Evolutionary conservation across 2,888 invertebrate genomes (phyloP).

Genomic region (Endotricha flammealis): DNA sequence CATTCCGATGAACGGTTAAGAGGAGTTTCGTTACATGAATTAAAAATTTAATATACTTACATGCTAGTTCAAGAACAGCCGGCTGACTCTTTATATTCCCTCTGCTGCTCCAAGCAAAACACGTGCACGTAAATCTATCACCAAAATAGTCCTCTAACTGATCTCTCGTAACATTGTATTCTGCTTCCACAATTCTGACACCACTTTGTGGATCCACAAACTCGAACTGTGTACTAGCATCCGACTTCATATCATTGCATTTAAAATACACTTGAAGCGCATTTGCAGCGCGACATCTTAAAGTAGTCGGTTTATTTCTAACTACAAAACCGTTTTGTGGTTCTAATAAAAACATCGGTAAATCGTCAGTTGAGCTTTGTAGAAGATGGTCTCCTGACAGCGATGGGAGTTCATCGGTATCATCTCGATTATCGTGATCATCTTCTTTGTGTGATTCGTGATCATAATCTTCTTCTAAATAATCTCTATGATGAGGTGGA

Average conservation of each 20-base stretch:
- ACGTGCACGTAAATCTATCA: constrained; percentile 94
- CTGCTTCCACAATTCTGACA: constrained; percentile 90
- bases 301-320: constrained; percentile 91
- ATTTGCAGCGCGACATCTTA: constrained; percentile 94
- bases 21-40: too few relatives aligned
- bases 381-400: constrained; percentile 66
- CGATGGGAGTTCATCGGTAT: constrained; percentile 69
- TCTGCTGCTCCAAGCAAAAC: constrained; percentile 93
- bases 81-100: constrained; percentile 92
- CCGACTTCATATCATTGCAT: constrained; percentile 89
- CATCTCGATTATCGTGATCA: constrained; percentile 67
- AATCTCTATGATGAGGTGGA: constrained; percentile 57
- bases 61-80: constrained; percentile 93
- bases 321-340: constrained; percentile 94
- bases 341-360: constrained; percentile 92
- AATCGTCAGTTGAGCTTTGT: constrained; percentile 80
- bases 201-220: constrained; percentile 95
- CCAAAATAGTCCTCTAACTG: constrained; percentile 96
- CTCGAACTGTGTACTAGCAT: constrained; percentile 84
- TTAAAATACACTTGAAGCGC: constrained; percentile 92
- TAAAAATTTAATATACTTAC: constrained; percentile 83
- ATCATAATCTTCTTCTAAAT: constrained; percentile 72
- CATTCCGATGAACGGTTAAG: too few relatives aligned
- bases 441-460: constrained; percentile 67
- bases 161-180: constrained; percentile 91